Conservation (phyloP, 2,113 vertebrate genomes). For the Melanerpes formicivorus region DNA sequence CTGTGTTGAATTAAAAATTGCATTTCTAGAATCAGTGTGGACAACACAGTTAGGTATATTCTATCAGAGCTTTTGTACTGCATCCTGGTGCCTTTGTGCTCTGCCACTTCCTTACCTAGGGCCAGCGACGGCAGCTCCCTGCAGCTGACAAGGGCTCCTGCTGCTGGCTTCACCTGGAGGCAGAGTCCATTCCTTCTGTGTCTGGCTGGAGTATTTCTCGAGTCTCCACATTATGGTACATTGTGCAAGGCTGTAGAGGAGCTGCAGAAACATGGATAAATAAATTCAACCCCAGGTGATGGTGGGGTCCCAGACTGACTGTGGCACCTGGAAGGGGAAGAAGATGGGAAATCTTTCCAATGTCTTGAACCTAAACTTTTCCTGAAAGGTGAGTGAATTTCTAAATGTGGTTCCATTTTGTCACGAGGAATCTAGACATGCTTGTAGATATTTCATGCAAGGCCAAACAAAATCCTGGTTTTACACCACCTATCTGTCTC, state of each 20-base stretch:
- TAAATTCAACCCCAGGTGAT: accelerated
- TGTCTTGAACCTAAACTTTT: not conserved
- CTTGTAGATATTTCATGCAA: not conserved
- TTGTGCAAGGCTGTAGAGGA: not conserved
- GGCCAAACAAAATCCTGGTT: not conserved
- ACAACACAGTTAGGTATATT: not conserved
- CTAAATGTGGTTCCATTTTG: not conserved
- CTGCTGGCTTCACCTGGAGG: not conserved
- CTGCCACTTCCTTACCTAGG: not conserved
- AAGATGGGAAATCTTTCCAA: not conserved
- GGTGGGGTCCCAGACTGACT: not conserved
- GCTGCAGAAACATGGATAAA: not conserved
- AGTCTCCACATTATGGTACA: not conserved
- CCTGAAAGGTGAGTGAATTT: not conserved
- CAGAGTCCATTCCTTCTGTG: not conserved
- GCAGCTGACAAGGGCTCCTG: not conserved
- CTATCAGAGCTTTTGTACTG: not conserved
- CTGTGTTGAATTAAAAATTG: not conserved
- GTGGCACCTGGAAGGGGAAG: not conserved
- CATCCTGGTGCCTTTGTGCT: not conserved
- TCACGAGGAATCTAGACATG: not conserved
- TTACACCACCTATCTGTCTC: not conserved
- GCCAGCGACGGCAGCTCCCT: not conserved
- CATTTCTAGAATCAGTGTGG: not conserved
- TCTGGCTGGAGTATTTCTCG: not conserved